Percentiles rank a stretch among this genome's conserved stretches.
phyloP scores from a whole-genome alignment of 2,113 vertebrate species.

The Eptatretus burgeri region DNA sequence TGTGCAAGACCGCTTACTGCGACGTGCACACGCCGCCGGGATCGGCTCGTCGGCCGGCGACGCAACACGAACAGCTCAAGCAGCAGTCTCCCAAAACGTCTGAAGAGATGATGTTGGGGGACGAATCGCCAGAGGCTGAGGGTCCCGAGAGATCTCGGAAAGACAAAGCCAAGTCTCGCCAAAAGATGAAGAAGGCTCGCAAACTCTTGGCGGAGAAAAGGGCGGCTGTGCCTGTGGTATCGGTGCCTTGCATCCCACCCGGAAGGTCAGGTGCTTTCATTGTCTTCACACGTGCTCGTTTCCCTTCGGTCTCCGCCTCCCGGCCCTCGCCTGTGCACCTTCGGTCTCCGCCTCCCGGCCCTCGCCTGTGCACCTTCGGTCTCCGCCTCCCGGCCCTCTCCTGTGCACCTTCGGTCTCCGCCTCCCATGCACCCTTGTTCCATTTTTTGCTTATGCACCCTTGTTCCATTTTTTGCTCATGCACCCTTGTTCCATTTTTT shows the following conservation, averaged over 20 bases:
- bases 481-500: no score
- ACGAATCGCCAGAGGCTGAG: slow-evolving; percentile 74
- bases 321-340: neutral
- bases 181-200: slow-evolving; percentile 87
- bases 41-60: slow-evolving; percentile 30
- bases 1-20: slow-evolving; percentile 88
- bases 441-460: no score
- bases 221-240: slow-evolving; percentile 71
- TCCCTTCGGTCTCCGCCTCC: neutral
- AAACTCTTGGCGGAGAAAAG: slow-evolving; percentile 87
- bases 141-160: slow-evolving; percentile 83
- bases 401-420: neutral
- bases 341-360: neutral
- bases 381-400: neutral
- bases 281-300: neutral
- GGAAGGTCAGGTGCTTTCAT: slow-evolving; percentile 33
- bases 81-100: slow-evolving; percentile 21
- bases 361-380: neutral
- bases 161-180: slow-evolving; percentile 78
- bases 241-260: slow-evolving; percentile 77
- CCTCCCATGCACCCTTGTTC: neutral
- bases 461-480: no score
- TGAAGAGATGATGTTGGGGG: slow-evolving; percentile 50
- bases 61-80: slow-evolving; percentile 50
- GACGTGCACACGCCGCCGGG: slow-evolving; percentile 86